A percentile compares a stretch with the other conserved stretches of the same genome.
These are phyloP conservation scores for Mastomys coucha DNA, from an alignment of 2,113 vertebrate species.

Conservation along the genomic window DNA sequence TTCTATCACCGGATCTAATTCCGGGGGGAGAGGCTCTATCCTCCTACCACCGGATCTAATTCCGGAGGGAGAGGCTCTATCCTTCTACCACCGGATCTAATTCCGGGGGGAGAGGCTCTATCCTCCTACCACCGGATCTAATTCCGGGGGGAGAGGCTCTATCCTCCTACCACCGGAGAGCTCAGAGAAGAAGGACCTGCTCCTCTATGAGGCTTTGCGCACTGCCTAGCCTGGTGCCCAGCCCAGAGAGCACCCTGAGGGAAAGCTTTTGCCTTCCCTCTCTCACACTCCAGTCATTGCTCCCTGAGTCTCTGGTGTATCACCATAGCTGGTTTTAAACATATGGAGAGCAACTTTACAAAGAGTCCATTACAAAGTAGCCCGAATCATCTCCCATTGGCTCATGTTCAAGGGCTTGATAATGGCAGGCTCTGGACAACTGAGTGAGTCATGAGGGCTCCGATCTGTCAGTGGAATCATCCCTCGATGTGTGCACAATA, in stretches of 20 bases:
- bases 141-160: not conserved
- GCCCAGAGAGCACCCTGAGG: not conserved
- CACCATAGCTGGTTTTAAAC: not conserved
- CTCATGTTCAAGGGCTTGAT: not conserved
- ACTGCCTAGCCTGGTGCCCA: not conserved
- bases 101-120: not conserved
- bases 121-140: too few species aligned
- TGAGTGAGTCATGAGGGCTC: not conserved
- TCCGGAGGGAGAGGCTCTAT: not conserved
- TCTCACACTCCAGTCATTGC: not conserved
- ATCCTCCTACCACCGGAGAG: not conserved
- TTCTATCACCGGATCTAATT: too few species aligned
- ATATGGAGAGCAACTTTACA: not conserved
- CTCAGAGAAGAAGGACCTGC: not conserved
- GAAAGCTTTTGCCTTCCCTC: not conserved
- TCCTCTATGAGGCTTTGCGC: not conserved
- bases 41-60: too few species aligned
- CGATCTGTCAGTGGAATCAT: not conserved
- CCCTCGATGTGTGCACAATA: not conserved
- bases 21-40: not conserved
- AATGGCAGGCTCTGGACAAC: not conserved
- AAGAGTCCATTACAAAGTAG: not conserved
- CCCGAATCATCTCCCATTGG: not conserved
- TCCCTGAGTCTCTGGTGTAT: not conserved
- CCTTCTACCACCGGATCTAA: too few species aligned